phyloP scores from a whole-genome alignment of 2,888 invertebrate genomes.

The Camptogramma bilineatum region DNA sequence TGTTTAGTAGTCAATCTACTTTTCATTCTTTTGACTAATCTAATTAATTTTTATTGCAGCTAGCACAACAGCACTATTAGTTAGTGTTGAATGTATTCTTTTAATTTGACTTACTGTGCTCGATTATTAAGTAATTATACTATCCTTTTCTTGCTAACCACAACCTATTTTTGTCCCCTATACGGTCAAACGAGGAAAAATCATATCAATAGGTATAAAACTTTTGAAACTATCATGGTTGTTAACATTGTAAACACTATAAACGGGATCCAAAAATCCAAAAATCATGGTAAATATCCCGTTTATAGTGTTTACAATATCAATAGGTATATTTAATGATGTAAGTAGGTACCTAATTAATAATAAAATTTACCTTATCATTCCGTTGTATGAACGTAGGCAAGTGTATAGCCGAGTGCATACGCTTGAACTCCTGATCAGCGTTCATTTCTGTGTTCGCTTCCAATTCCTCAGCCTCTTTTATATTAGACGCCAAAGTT shows the following conservation, averaged over 20 bases:
- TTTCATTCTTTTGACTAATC: too few relatives aligned
- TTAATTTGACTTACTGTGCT: too few relatives aligned
- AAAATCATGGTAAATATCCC: too few relatives aligned
- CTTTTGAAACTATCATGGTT: too few relatives aligned
- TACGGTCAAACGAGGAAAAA: not conserved
- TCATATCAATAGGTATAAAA: too few relatives aligned
- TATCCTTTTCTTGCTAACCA: not conserved
- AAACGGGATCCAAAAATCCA: too few relatives aligned
- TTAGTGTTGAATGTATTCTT: too few relatives aligned
- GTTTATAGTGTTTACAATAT: not conserved
- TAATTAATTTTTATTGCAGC: too few relatives aligned
- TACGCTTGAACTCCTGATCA: conserved; percentile 67
- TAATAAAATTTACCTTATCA: conserved; percentile 84
- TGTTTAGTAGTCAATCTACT: too few relatives aligned
- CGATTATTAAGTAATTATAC: too few relatives aligned
- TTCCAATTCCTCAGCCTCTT: conserved; percentile 76
- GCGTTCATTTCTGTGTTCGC: conserved; percentile 76
- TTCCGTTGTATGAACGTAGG: conserved; percentile 91
- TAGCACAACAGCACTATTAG: too few relatives aligned
- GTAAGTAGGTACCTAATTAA: not conserved
- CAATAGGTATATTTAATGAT: not conserved
- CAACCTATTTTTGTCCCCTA: not conserved
- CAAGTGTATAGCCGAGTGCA: conserved; percentile 89
- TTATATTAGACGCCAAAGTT: conserved; percentile 84
- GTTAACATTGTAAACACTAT: too few relatives aligned